Conservation (phyloP, 2,797 vertebrate genomes). For the Lateolabrax maculatus region DNA sequence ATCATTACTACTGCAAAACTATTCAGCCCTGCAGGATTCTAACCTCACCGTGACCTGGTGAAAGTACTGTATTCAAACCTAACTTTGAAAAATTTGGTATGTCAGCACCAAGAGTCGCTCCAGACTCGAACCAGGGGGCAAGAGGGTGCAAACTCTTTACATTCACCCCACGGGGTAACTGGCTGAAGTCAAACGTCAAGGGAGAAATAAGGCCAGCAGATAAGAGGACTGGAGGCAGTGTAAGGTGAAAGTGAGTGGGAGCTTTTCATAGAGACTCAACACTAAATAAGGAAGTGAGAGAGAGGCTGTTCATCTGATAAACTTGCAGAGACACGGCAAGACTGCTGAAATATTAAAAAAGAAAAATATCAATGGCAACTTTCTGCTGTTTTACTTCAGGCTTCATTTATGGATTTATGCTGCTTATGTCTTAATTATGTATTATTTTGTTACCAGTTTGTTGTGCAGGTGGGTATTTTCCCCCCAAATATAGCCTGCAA, state of each 20-base stretch:
- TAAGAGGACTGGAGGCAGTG: slow-evolving; percentile 47
- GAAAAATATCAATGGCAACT: neutral
- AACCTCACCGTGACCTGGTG: slow-evolving; percentile 35
- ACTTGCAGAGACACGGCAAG: slow-evolving; percentile 7
- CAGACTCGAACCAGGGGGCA: slow-evolving; percentile 38
- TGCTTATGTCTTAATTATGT: slow-evolving; percentile 15
- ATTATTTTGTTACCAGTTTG: slow-evolving; percentile 17
- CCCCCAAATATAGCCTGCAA: neutral
- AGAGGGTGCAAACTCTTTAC: slow-evolving; percentile 24
- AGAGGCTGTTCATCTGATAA: slow-evolving; percentile 19
- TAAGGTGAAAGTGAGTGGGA: slow-evolving; percentile 56
- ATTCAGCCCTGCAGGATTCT: slow-evolving; percentile 35
- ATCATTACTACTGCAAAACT: slow-evolving; percentile 40
- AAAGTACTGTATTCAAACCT: slow-evolving; percentile 37
- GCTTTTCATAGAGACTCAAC: slow-evolving; percentile 52
- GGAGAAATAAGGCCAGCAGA: slow-evolving; percentile 54
- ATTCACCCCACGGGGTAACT: slow-evolving; percentile 37
- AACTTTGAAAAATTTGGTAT: slow-evolving; percentile 47
- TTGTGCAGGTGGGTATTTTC: no score
- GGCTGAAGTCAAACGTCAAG: slow-evolving; percentile 43
- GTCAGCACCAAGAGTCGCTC: slow-evolving; percentile 50
- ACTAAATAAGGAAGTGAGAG: slow-evolving; percentile 40
- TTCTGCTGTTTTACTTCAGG: neutral
- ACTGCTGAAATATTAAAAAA: slow-evolving; percentile 21
- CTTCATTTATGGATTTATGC: neutral